These are phyloP conservation scores for Orthosia gothica DNA, from an alignment of 2,888 invertebrate species.

Conservation along the genomic window DNA sequence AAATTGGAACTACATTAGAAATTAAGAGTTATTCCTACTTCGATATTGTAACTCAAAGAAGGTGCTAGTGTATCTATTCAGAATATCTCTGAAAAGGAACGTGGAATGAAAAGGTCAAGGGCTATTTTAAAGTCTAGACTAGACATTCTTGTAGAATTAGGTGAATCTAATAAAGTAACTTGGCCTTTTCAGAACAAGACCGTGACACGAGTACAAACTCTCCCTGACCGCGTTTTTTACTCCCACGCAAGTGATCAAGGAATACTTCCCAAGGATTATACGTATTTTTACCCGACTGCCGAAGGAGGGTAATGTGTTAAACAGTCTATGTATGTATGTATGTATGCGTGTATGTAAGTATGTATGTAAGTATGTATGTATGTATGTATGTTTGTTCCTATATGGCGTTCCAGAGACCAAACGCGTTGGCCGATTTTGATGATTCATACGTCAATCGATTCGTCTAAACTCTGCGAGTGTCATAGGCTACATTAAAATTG, in stretches of 20 bases:
- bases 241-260: neutral
- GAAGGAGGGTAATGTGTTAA: no score
- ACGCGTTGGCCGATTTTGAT: no score
- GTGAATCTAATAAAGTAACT: slow-evolving; percentile 17
- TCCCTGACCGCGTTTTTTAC: slow-evolving; percentile 10
- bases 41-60: neutral
- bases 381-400: no score
- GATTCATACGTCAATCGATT: no score
- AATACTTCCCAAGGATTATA: neutral
- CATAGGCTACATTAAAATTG: no score
- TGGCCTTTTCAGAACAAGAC: neutral
- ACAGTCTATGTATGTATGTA: no score
- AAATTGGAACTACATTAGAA: neutral
- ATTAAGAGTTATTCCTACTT: neutral
- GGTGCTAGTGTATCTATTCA: neutral
- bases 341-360: no score
- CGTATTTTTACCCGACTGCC: no score
- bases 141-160: slow-evolving; percentile 24
- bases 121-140: slow-evolving; percentile 21
- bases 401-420: no score
- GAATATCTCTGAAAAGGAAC: neutral
- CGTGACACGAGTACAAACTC: slow-evolving; percentile 4
- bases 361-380: no score
- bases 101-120: neutral
- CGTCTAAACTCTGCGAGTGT: no score